Evolutionary conservation across 2,797 vertebrate species (phyloP).

Genomic region (Poeciliopsis turneri): DNA sequence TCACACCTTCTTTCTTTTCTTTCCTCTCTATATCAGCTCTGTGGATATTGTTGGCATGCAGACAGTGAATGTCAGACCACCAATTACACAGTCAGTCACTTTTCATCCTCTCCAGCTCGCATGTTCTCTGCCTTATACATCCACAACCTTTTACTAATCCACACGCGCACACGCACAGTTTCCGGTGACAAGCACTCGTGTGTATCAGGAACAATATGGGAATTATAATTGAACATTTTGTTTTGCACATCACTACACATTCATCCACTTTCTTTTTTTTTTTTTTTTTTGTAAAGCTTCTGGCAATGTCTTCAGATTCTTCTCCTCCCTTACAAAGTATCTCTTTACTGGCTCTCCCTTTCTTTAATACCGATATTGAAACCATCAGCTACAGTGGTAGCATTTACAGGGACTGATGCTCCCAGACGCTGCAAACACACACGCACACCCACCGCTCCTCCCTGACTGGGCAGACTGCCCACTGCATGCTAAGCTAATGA

Average conservation of each 20-base stretch:
- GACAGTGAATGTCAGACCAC: slow-evolving; percentile 68
- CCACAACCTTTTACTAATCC: slow-evolving; percentile 24
- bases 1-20: background rate
- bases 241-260: background rate
- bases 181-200: slow-evolving; percentile 45
- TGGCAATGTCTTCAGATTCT: slow-evolving; percentile 20
- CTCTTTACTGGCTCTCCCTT: slow-evolving; percentile 25
- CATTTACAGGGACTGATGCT: slow-evolving; percentile 67
- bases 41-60: slow-evolving; percentile 55
- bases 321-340: background rate
- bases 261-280: background rate
- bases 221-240: slow-evolving; percentile 35
- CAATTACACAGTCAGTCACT: slow-evolving; percentile 66
- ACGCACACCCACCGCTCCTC: background rate
- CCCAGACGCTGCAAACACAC: slow-evolving; percentile 27
- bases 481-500: slow-evolving; percentile 80
- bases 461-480: slow-evolving; percentile 68
- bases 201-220: slow-evolving; percentile 39
- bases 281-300: slow-evolving; percentile 1
- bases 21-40: slow-evolving; percentile 34
- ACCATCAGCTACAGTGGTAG: slow-evolving; percentile 76
- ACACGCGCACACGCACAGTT: slow-evolving; percentile 14
- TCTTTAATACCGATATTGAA: slow-evolving; percentile 72
- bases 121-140: slow-evolving; percentile 29
- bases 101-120: slow-evolving; percentile 48